Evolutionary conservation across 2,888 invertebrate species (phyloP).

Genomic region (Limnephilus marmoratus): DNA sequence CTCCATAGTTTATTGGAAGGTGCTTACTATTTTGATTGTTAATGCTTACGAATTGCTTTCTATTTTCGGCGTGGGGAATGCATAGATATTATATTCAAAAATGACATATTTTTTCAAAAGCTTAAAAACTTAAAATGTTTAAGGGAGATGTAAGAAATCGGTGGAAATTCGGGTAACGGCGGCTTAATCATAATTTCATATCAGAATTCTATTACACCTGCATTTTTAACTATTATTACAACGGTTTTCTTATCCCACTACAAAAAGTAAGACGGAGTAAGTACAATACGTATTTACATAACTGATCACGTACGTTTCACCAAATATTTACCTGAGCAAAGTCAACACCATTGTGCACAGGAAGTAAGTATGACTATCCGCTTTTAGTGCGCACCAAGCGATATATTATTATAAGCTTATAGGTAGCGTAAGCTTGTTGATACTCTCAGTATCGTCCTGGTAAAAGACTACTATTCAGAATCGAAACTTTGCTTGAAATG

Average conservation of each 20-base stretch:
- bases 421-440: neutral
- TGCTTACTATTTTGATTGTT: no score
- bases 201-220: neutral
- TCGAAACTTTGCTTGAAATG: neutral
- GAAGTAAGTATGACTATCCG: neutral
- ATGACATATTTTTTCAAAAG: no score
- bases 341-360: constrained; percentile 19
- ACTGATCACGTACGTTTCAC: neutral
- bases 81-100: no score
- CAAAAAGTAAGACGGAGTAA: neutral
- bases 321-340: constrained; percentile 10
- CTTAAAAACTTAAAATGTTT: no score
- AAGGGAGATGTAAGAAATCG: no score
- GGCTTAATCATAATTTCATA: no score
- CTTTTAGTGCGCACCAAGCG: neutral
- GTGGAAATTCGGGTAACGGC: no score
- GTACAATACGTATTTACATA: neutral
- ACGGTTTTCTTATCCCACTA: neutral
- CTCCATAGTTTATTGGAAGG: no score
- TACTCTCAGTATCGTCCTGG: neutral
- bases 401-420: neutral
- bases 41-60: no score
- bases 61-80: no score
- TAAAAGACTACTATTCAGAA: neutral
- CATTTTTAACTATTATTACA: neutral